Base-by-base conservation (phyloP, 2,888 invertebrate species). In the Rhogogaster chlorosoma region DNA sequence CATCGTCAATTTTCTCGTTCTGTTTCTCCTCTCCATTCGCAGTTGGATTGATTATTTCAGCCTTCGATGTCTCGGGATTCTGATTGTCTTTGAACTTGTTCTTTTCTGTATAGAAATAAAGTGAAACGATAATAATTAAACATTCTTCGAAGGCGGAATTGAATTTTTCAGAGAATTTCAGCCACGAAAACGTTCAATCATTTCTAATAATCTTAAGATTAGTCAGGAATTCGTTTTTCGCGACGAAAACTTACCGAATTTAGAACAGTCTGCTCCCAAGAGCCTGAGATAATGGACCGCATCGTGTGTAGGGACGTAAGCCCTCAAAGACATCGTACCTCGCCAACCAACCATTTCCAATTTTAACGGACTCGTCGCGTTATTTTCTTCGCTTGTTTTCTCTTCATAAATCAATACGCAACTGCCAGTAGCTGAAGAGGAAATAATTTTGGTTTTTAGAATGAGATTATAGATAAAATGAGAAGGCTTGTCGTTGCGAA, bases 311-410 rank as follows among this genome's bases (percentile, higher is more conserved):
- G 98, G 96, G 49, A 99, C 97, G 94, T 99, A 99, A 0, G 98
- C 98, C 22, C 98, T 95, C 29, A 99, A 94, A 0, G 98, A 98
- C 86, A 96, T 96, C 15, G 96, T 97, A 5, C 99, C 99, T 86
- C 98, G 96, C 99, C 99, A 99, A 0, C 99, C 99, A 77, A 98
- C 98, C 86, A 98, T 94, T 57, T 95, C 95, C 78, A 98, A 94
- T 53, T 93, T 92, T 57, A 94, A 91, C 12, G 93, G 92, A 5
- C 95, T 94, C 78, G 96, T 94, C 87, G 93, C 93, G 9, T 93
- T 88, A 0, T 92, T 93, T 53, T 92, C 89, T 83, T 95, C 95
- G 64, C 91, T 90, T 75, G 91, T 90, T 85, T 94, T 92, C 87
- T 95, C 94, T 86, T 94, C 92, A 90, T 96, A 97, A 87, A 96